Conservation (phyloP, 2,113 vertebrate species). For the Ascaphus truei region DNA sequence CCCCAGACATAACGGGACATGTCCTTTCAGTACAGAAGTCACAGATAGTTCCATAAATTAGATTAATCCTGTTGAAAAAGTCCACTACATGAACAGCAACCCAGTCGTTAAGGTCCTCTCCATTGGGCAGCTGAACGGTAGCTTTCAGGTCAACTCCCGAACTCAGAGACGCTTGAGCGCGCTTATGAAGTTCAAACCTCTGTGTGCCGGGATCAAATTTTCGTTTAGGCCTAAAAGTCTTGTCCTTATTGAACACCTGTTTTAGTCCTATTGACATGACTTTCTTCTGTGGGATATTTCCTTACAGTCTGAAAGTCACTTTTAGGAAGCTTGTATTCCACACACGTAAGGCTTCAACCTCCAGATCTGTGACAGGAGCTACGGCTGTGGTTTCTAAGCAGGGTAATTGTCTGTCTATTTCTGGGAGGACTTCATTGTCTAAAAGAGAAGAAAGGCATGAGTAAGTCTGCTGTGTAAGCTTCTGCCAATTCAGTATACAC, state of each 20-base stretch:
- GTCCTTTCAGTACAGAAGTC: slow-evolving; percentile 79
- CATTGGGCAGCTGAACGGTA: slow-evolving; percentile 68
- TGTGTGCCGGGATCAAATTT: slow-evolving; percentile 81
- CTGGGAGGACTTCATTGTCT: not conserved
- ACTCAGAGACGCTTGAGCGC: slow-evolving; percentile 71
- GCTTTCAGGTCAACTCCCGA: slow-evolving; percentile 72
- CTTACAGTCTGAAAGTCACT: no score
- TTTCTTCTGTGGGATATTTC: slow-evolving; percentile 39
- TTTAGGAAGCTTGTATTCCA: no score
- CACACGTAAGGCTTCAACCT: not conserved
- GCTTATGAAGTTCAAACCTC: slow-evolving; percentile 80
- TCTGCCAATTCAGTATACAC: no score
- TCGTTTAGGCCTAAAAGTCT: slow-evolving; percentile 79
- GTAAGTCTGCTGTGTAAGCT: no score
- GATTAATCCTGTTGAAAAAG: slow-evolving; percentile 84
- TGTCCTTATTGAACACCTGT: slow-evolving; percentile 84
- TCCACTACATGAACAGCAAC: slow-evolving; percentile 81
- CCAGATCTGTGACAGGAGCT: slow-evolving; percentile 10
- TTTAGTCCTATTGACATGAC: slow-evolving; percentile 76
- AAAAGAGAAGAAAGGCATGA: not conserved
- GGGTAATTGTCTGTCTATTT: not conserved
- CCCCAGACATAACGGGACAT: slow-evolving; percentile 82
- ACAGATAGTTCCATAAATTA: slow-evolving; percentile 81
- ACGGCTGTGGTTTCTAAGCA: slow-evolving; percentile 28
- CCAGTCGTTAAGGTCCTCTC: slow-evolving; percentile 81